phyloP scores from a whole-genome alignment of 1,140 invertebrate genomes.

The silkworm (Bombyx mori) region ASM3026992v2 NC_085113.1:11107501-11108000 shows the following conservation, averaged over 20 bases:
- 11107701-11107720: constrained; percentile 48
- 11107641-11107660: constrained; percentile 32
- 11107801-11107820: constrained; percentile 47
- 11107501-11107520: too few species aligned
- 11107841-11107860: constrained; percentile 53
- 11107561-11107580: too few species aligned
- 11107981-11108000: constrained; percentile 73
- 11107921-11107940: constrained; percentile 65
- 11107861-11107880: constrained; percentile 58
- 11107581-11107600: too few species aligned
- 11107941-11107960: constrained; percentile 57
- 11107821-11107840: constrained; percentile 57
- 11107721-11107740: constrained; percentile 30
- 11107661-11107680: constrained; percentile 51
- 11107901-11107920: constrained; percentile 58
- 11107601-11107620: not conserved
- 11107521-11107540: too few species aligned
- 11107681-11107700: constrained; percentile 46
- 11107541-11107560: too few species aligned
- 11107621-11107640: not conserved
- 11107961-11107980: constrained; percentile 61
- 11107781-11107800: constrained; percentile 54
- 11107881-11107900: constrained; percentile 58
- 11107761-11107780: constrained; percentile 44
- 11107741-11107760: constrained; percentile 54